Percentiles rank a stretch among this genome's conserved stretches.
Conservation (phyloP, 2,888 invertebrate species). For the Diarsia dahlii region DNA sequence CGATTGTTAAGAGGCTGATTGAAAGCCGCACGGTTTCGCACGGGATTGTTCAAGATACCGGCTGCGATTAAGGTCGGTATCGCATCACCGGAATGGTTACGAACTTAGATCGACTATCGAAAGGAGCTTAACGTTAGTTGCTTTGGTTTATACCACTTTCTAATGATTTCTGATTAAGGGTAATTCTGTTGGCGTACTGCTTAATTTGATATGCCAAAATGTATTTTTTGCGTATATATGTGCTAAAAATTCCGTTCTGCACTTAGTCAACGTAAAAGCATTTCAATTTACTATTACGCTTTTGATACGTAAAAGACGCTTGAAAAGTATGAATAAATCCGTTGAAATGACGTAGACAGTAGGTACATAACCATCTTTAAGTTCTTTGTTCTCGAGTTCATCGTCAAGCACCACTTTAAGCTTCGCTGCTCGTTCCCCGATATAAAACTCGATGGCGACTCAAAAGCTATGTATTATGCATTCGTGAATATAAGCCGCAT, state of each 20-base stretch:
- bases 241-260: not conserved
- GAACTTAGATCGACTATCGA: slow-evolving; percentile 53
- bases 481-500: slow-evolving; percentile 89
- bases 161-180: slow-evolving; percentile 1
- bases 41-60: slow-evolving; percentile 72
- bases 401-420: slow-evolving; percentile 68
- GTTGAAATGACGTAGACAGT: slow-evolving; percentile 44
- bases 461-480: slow-evolving; percentile 88
- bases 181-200: not conserved
- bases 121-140: slow-evolving; percentile 34
- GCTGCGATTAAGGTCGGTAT: slow-evolving; percentile 62
- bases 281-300: slow-evolving; percentile 12
- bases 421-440: slow-evolving; percentile 72
- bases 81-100: slow-evolving; percentile 64
- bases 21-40: slow-evolving; percentile 84
- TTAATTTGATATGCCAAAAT: not conserved
- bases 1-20: slow-evolving; percentile 81
- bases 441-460: slow-evolving; percentile 78
- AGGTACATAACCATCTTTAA: slow-evolving; percentile 68
- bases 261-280: slow-evolving; percentile 11
- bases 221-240: not conserved
- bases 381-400: slow-evolving; percentile 77
- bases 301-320: slow-evolving; percentile 25
- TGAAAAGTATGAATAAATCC: slow-evolving; percentile 56
- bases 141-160: slow-evolving; percentile 24